Evolutionary conservation across 2,888 invertebrate species (phyloP).

Genomic region (Villa cingulata): DNA sequence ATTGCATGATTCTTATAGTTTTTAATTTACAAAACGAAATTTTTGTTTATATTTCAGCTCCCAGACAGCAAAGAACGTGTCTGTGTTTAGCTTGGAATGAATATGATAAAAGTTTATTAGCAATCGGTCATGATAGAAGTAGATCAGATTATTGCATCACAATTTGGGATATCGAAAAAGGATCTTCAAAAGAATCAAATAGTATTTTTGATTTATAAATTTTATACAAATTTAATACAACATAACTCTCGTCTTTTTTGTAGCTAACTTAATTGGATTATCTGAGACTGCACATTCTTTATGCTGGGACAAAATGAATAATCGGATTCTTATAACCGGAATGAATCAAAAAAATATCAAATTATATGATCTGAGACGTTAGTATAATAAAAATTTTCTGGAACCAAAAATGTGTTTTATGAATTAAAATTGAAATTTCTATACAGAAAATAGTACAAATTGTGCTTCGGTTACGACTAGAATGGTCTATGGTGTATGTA

Average conservation of each 20-base stretch:
- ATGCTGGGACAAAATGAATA: constrained; percentile 64
- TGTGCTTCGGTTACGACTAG: constrained; percentile 51
- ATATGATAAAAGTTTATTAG: constrained; percentile 63
- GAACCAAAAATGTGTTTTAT: neutral
- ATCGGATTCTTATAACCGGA: constrained; percentile 69
- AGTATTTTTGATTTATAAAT: neutral
- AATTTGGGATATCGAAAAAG: constrained; percentile 62
- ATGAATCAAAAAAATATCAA: constrained; percentile 81
- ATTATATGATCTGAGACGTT: constrained; percentile 81
- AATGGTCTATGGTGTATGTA: constrained; percentile 67
- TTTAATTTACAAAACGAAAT: neutral
- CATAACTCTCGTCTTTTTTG: too few relatives aligned
- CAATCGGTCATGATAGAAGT: constrained; percentile 79
- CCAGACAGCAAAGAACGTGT: constrained; percentile 72
- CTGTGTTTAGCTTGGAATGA: constrained; percentile 82
- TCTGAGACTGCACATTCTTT: constrained; percentile 76
- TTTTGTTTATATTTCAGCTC: constrained; percentile 41
- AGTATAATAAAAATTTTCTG: constrained; percentile 10
- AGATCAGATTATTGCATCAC: constrained; percentile 77
- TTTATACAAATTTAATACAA: too few relatives aligned
- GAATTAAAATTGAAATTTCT: neutral
- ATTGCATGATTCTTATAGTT: neutral
- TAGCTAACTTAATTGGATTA: constrained; percentile 55
- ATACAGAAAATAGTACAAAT: constrained; percentile 44
- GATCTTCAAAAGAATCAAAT: constrained; percentile 30